Percentiles rank a stretch among this genome's conserved stretches.
Evolutionary conservation across 2,113 vertebrate genomes (phyloP).

Genomic region (Callithrix jacchus): DNA sequence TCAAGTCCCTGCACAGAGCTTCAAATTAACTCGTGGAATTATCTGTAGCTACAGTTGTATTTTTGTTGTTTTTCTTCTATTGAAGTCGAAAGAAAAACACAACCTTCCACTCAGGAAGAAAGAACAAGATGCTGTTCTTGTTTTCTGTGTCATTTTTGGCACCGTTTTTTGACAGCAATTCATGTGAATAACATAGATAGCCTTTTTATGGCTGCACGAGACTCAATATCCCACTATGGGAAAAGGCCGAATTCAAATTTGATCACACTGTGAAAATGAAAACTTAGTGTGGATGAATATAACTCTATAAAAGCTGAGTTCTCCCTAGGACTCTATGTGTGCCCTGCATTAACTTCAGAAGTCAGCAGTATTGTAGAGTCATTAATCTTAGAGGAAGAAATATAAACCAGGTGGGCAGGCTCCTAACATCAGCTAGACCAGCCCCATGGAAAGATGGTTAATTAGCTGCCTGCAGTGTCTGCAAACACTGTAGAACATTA

Average conservation of each 20-base stretch:
- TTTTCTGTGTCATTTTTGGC: constrained; percentile 8
- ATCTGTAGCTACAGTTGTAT: constrained; percentile 63
- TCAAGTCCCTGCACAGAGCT: constrained; percentile 43
- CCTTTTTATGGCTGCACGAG: constrained; percentile 55
- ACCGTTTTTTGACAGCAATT: constrained; percentile 27
- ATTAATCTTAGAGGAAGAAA: constrained; percentile 78
- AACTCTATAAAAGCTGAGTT: constrained; percentile 63
- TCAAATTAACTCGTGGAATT: constrained; percentile 71
- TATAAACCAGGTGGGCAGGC: constrained; percentile 75
- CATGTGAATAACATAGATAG: neutral
- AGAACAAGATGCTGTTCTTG: neutral
- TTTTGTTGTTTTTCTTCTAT: constrained; percentile 59
- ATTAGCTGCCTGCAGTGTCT: constrained; percentile 63
- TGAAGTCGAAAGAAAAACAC: constrained; percentile 46
- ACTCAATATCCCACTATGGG: constrained; percentile 6
- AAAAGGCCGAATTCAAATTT: constrained; percentile 57
- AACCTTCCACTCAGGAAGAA: constrained; percentile 13
- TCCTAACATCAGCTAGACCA: constrained; percentile 69
- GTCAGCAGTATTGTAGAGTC: constrained; percentile 55
- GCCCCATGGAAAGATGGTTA: constrained; percentile 64
- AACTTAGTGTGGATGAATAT: constrained; percentile 10
- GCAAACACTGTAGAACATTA: constrained; percentile 73
- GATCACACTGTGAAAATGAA: constrained; percentile 57
- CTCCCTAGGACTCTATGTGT: constrained; percentile 57
- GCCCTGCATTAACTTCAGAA: constrained; percentile 68